These are phyloP conservation scores for Blastobasis lacticolella DNA, from an alignment of 2,888 invertebrate genomes.

Conservation along the genomic window DNA sequence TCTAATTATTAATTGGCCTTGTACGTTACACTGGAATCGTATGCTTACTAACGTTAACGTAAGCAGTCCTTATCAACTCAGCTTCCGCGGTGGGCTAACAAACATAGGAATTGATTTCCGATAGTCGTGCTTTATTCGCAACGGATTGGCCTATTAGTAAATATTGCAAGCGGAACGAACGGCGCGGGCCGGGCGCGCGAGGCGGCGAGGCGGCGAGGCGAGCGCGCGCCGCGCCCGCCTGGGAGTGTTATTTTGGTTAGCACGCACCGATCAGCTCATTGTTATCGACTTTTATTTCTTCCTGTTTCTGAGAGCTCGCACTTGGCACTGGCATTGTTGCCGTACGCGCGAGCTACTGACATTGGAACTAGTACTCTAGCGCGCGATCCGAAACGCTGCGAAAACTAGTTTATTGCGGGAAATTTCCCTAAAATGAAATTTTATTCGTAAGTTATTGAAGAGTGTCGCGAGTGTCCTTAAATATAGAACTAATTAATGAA, in stretches of 20 bases:
- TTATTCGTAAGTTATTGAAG: background rate
- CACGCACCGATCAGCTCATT: constrained; percentile 40
- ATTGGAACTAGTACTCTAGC: constrained; percentile 4
- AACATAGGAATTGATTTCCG: no score
- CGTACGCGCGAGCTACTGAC: constrained; percentile 8
- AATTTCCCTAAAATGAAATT: background rate
- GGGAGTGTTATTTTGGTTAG: constrained; percentile 62
- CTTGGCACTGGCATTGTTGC: constrained; percentile 57
- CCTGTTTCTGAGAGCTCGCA: constrained; percentile 46
- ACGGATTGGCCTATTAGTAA: no score
- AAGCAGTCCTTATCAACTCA: no score
- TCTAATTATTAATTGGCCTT: no score
- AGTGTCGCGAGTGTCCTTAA: constrained; percentile 2
- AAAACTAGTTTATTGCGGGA: background rate
- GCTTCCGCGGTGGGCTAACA: no score
- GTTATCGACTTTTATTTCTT: constrained; percentile 54
- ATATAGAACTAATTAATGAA: constrained; percentile 32
- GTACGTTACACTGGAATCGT: no score
- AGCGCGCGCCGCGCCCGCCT: constrained; percentile 30
- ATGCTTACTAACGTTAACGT: no score
- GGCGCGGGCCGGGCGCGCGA: background rate
- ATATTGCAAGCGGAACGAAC: no score
- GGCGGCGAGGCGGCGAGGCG: background rate
- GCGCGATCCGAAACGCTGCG: no score
- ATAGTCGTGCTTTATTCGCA: no score